Percentiles rank a stretch among this genome's conserved stretches.
phyloP scores from a whole-genome alignment of 2,113 vertebrate species.

The Odontesthes bonariensis region DNA sequence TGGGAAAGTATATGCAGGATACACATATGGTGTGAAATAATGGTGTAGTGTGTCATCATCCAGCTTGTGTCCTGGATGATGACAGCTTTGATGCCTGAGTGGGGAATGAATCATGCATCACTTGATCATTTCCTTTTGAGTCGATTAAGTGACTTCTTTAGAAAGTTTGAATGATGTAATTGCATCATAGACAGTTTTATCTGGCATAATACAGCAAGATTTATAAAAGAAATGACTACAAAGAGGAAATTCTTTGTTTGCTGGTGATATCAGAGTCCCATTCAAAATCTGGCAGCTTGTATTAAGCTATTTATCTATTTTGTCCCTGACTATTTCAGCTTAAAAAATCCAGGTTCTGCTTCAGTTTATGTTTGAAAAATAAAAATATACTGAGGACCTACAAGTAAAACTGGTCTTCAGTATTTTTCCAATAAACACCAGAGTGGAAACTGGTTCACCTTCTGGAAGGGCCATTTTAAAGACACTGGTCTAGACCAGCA shows the following conservation, averaged over 20 bases:
- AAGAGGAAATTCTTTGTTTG: constrained; percentile 20
- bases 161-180: constrained; percentile 28
- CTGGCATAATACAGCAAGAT: not conserved
- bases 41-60: constrained; percentile 43
- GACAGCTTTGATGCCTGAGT: constrained; percentile 44
- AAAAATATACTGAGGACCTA: constrained; percentile 3
- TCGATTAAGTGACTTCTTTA: constrained; percentile 26
- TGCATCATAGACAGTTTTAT: constrained; percentile 1
- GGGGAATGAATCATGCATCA: constrained; percentile 52
- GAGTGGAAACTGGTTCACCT: constrained; percentile 28
- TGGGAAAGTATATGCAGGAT: constrained; percentile 2
- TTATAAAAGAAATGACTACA: not conserved
- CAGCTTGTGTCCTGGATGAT: constrained; percentile 2
- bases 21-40: constrained; percentile 48
- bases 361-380: not conserved
- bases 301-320: constrained; percentile 4
- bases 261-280: not conserved
- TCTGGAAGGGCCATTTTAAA: not conserved
- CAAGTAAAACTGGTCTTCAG: constrained; percentile 33
- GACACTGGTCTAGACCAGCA: not conserved
- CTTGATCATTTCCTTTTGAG: constrained; percentile 48
- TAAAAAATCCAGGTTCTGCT: not conserved
- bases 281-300: constrained; percentile 12
- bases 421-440: constrained; percentile 63
- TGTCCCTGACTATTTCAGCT: not conserved